These are phyloP conservation scores for Clunio marinus DNA, from an alignment of 2,888 invertebrate species.

Conservation along the genomic window DNA sequence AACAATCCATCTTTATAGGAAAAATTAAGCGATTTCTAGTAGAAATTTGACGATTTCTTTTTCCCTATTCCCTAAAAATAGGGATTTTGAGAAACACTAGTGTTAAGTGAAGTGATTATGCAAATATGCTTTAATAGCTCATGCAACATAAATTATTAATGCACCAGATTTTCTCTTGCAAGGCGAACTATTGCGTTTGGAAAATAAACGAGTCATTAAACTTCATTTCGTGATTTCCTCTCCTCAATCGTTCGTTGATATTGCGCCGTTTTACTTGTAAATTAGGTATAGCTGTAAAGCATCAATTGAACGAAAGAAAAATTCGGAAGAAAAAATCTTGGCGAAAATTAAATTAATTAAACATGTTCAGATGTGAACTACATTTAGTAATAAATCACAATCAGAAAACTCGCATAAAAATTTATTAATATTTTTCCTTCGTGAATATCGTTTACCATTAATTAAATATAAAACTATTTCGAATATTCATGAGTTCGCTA, in stretches of 20 bases:
- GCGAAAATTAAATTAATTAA: slow-evolving; percentile 12
- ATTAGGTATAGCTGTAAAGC: not conserved
- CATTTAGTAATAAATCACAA: slow-evolving; percentile 31
- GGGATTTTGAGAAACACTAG: no score
- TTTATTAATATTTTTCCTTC: not conserved
- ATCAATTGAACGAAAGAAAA: slow-evolving; percentile 20
- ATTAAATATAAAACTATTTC: slow-evolving; percentile 18
- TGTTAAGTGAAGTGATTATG: slow-evolving; percentile 38
- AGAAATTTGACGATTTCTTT: no score
- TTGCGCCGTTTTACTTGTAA: not conserved
- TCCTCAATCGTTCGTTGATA: not conserved
- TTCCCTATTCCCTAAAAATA: no score
- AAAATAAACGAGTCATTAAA: slow-evolving; percentile 24
- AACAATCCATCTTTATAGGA: no score
- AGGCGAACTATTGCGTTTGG: not conserved
- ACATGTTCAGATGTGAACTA: not conserved
- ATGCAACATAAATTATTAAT: slow-evolving; percentile 36
- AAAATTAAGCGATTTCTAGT: no score
- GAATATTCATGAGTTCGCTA: not conserved
- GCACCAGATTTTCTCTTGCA: slow-evolving; percentile 28
- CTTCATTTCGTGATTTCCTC: slow-evolving; percentile 9
- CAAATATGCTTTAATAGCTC: slow-evolving; percentile 33
- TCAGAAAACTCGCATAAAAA: slow-evolving; percentile 5
- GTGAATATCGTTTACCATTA: slow-evolving; percentile 16
- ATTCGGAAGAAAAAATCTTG: not conserved